A percentile compares a stretch with the other conserved stretches of the same genome.
Conservation (phyloP, 2,888 invertebrate species). For the Philhelius pedissequus region DNA sequence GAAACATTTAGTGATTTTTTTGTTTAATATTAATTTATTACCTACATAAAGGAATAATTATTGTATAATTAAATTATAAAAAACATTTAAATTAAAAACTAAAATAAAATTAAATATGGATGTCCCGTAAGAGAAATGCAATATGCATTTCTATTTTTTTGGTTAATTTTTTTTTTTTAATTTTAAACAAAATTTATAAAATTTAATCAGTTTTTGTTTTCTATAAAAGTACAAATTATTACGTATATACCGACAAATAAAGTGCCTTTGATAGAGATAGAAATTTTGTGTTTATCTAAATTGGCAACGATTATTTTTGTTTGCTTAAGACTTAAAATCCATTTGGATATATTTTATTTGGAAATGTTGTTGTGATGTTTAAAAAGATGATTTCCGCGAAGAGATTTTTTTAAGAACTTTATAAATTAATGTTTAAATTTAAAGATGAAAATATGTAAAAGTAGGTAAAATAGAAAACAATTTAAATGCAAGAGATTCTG, state of each 20-base stretch:
- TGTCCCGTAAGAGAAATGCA: slow-evolving; percentile 47
- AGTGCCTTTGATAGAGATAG: slow-evolving; percentile 50
- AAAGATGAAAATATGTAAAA: background rate
- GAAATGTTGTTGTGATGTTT: background rate
- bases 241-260: slow-evolving; percentile 67
- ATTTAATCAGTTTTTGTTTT: slow-evolving; percentile 26
- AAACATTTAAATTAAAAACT: background rate
- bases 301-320: slow-evolving; percentile 33
- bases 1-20: slow-evolving; percentile 50
- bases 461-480: background rate
- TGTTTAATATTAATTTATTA: slow-evolving; percentile 14
- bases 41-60: background rate
- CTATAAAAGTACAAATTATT: slow-evolving; percentile 68
- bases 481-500: background rate
- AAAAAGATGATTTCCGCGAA: background rate
- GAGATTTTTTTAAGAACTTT: no score
- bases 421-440: background rate
- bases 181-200: background rate
- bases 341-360: background rate
- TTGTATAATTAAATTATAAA: background rate
- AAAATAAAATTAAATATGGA: background rate
- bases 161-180: background rate
- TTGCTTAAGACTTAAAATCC: background rate
- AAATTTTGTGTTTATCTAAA: slow-evolving; percentile 12
- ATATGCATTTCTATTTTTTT: slow-evolving; percentile 54